Conservation (phyloP, 2,797 vertebrate species). For the Trichosurus vulpecula region DNA sequence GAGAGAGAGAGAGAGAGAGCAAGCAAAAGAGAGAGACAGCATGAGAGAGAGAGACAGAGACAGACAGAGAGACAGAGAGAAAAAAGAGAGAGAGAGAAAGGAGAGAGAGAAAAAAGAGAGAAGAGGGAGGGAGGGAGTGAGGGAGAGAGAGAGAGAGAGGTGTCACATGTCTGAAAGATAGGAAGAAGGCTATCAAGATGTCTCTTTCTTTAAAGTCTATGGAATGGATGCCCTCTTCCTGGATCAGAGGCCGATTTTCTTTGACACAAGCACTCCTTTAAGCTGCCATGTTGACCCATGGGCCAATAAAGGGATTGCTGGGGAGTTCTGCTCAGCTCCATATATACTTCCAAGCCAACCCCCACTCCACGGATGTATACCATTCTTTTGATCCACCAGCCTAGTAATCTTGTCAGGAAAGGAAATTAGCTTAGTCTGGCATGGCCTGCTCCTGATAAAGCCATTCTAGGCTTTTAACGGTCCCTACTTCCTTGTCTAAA, state of each 20-base stretch:
- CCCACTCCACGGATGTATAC: background rate
- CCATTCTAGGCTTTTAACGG: background rate
- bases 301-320: background rate
- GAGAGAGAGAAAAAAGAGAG: no score
- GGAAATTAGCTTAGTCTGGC: background rate
- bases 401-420: background rate
- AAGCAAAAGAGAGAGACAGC: no score
- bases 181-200: background rate
- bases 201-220: background rate
- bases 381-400: background rate
- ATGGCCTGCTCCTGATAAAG: background rate
- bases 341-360: background rate
- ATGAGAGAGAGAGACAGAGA: background rate
- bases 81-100: no score
- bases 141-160: background rate
- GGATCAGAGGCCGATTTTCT: background rate
- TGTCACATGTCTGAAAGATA: background rate
- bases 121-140: background rate
- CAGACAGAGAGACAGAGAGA: background rate
- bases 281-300: background rate
- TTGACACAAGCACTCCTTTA: background rate
- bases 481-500: background rate
- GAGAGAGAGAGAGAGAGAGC: no score
- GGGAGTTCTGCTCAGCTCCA: background rate
- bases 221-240: background rate